Evolutionary conservation across 1,140 invertebrate genomes (phyloP).

Genomic region (Monomorium pharaonis): DNA sequence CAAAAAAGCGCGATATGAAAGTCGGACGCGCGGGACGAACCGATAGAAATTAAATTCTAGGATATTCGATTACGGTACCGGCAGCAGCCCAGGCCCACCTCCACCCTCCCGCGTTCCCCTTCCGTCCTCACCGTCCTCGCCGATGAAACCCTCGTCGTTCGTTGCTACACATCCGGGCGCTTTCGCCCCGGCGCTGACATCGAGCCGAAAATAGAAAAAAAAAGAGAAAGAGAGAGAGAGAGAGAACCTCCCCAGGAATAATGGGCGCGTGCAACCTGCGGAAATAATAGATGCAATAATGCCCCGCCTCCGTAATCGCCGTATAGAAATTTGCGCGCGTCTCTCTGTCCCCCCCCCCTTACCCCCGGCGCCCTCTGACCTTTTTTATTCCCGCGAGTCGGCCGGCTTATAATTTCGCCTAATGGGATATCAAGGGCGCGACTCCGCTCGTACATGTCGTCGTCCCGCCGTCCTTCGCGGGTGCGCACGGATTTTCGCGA

Average conservation of each 20-base stretch:
- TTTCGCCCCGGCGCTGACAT: conserved; percentile 63
- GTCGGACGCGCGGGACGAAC: conserved; percentile 82
- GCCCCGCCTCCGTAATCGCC: conserved; percentile 64
- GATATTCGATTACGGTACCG: conserved; percentile 83
- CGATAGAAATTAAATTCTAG: conserved; percentile 85
- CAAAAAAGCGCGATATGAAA: conserved; percentile 85
- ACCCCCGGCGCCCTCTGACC: conserved; percentile 41
- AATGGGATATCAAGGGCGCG: conserved; percentile 57
- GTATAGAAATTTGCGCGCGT: conserved; percentile 61
- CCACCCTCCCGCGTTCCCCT: conserved; percentile 18
- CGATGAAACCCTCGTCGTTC: conserved; percentile 70
- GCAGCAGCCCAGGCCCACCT: conserved; percentile 55
- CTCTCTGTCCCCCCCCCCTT: conserved; percentile 16
- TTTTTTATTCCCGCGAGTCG: conserved; percentile 59
- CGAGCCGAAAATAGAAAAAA: conserved; percentile 62
- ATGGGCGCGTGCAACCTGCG: conserved; percentile 64
- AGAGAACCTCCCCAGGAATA: conserved; percentile 55
- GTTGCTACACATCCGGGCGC: conserved; percentile 64
- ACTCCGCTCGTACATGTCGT: conserved; percentile 30
- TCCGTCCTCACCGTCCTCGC: conserved; percentile 50
- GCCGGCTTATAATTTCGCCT: conserved; percentile 54
- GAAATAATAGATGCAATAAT: conserved; percentile 69
- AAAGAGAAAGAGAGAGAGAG: background rate
- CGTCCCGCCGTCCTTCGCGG: conserved; percentile 8
- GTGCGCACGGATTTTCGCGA: conserved; percentile 30